These are phyloP conservation scores for Noctua janthina DNA, from an alignment of 2,888 invertebrate species.

Conservation along the genomic window DNA sequence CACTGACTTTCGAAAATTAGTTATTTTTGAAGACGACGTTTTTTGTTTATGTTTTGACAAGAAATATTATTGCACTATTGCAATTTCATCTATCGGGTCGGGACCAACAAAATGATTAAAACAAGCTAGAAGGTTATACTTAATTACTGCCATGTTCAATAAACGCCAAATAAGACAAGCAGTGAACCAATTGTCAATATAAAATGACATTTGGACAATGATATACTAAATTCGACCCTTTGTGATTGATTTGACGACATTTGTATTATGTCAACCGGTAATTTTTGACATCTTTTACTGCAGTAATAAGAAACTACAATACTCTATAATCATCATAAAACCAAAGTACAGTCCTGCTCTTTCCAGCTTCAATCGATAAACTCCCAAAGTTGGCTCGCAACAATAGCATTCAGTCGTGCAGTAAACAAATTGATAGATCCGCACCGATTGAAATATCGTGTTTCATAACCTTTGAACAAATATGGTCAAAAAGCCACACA, in stretches of 20 bases:
- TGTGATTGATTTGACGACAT: background rate
- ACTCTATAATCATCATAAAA: background rate
- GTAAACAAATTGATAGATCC: conserved; percentile 57
- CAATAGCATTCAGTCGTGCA: conserved; percentile 49
- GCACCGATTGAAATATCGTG: conserved; percentile 58
- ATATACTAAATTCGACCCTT: background rate
- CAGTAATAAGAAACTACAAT: background rate
- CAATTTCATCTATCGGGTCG: background rate
- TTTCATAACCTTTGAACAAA: conserved; percentile 59
- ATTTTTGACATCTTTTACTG: conserved; percentile 3
- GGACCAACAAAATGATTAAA: background rate
- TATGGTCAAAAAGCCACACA: conserved; percentile 61
- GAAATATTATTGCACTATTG: background rate
- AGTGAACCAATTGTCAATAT: conserved; percentile 32
- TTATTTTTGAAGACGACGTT: too few species aligned
- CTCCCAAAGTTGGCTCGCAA: conserved; percentile 15
- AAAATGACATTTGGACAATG: conserved; percentile 19
- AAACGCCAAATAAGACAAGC: conserved; percentile 7
- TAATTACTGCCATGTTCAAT: conserved; percentile 17
- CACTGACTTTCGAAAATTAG: too few species aligned
- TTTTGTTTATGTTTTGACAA: background rate
- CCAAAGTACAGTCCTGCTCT: background rate
- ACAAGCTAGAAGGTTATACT: background rate
- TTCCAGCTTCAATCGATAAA: conserved; percentile 5
- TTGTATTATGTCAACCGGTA: conserved; percentile 5